These are phyloP conservation scores for Danio aesculapii DNA, from an alignment of 2,797 vertebrate genomes.

Conservation along the genomic window DNA sequence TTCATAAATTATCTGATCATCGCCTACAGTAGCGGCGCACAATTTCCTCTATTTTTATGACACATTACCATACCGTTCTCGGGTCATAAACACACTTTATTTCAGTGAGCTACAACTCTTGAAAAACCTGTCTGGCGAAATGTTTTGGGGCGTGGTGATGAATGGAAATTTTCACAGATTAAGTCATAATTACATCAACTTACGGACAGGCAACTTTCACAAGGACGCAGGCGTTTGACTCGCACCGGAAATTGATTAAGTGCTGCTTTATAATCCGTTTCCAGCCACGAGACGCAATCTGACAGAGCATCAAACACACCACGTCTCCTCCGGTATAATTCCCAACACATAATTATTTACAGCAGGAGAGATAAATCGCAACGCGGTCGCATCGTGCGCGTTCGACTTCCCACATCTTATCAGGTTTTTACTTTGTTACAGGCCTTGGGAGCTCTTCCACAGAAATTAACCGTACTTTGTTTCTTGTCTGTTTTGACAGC, in stretches of 20 bases:
- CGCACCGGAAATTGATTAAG: slow-evolving; percentile 71
- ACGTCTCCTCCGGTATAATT: slow-evolving; percentile 71
- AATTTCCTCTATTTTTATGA: slow-evolving; percentile 63
- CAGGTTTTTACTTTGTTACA: slow-evolving; percentile 25
- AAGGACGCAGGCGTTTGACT: slow-evolving; percentile 63
- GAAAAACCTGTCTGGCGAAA: slow-evolving; percentile 52
- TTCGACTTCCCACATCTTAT: slow-evolving; percentile 21
- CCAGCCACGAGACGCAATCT: slow-evolving; percentile 71
- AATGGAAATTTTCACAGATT: slow-evolving; percentile 69
- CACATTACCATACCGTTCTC: slow-evolving; percentile 60
- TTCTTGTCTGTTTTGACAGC: slow-evolving; percentile 31
- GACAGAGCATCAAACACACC: slow-evolving; percentile 72
- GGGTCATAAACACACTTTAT: slow-evolving; percentile 70
- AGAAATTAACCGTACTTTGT: slow-evolving; percentile 12
- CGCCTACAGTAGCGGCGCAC: slow-evolving; percentile 56
- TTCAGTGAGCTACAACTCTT: slow-evolving; percentile 57
- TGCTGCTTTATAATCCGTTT: slow-evolving; percentile 75
- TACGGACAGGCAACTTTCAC: slow-evolving; percentile 62
- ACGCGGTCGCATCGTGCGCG: slow-evolving; percentile 15
- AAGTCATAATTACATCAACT: slow-evolving; percentile 74
- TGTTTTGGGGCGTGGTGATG: slow-evolving; percentile 59
- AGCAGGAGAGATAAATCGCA: slow-evolving; percentile 59
- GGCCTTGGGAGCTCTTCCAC: slow-evolving; percentile 20
- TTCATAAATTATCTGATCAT: slow-evolving; percentile 74
- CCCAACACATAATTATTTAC: slow-evolving; percentile 72